Base-by-base conservation (phyloP, 1,140 invertebrate species). In the Alviniconcha marisindica region DNA sequence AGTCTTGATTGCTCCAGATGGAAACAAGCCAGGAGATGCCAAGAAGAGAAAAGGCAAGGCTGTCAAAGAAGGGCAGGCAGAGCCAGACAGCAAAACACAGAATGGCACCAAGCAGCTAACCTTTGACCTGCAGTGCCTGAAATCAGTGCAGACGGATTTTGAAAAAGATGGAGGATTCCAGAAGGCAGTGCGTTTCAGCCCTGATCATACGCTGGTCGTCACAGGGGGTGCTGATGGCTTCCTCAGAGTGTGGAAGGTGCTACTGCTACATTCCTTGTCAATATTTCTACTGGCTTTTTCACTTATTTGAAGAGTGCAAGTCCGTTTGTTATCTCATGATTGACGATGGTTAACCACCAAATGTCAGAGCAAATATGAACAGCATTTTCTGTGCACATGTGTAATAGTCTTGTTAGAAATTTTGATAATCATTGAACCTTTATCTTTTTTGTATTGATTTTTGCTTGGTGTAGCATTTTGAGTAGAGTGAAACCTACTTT, bases 171-270 rank as follows among this genome's bases (percentile, higher is more conserved):
- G 97, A 84, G 95, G 97, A 24, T 93, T 97, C 84, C 97, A 98
- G 92, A 96, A 97, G 91, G 96, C 98, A 60, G 96, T 98, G 33
- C 94, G 96, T 81, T 96, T 98, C 87, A 96, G 96, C 81, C 94
- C 94, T 44, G 95, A 92, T 91, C 95, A 96, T 21, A 96, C 95
- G 88, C 88, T 97, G 0, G 96, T 99, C 95, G 96, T 96, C 0
- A 99, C 98, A 10, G 98, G 97, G 83, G 97, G 98, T 40, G 96
- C 96, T 2, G 98, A 99, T 94, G 97, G 97, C 15, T 94, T 95
- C 89, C 92, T 99, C 31, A 94, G 97, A 85, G 89, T 98, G 4
- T 99, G 98, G 98, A 95, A 95, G 90, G 92, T 94, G 85, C n/a
- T n/a, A n/a, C n/a, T n/a, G n/a, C n/a, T n/a, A n/a, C n/a, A n/a